A percentile compares a stretch with the other conserved stretches of the same genome.
These are phyloP conservation scores for Pristionchus exspectatus DNA, from an alignment of 2,888 invertebrate genomes.

Conservation along the genomic window DNA sequence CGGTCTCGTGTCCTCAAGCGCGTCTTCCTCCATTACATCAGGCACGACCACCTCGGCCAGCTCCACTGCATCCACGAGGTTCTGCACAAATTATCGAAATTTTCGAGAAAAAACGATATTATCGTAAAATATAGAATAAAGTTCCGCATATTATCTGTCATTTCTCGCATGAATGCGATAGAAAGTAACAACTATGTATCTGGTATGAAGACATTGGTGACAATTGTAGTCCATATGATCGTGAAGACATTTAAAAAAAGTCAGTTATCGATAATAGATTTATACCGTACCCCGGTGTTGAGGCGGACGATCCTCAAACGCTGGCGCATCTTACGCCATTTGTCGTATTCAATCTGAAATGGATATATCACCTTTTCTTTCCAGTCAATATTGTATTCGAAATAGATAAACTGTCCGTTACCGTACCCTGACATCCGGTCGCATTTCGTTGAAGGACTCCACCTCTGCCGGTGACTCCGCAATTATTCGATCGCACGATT, in stretches of 20 bases:
- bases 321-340: neutral
- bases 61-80: neutral
- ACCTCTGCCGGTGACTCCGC: neutral
- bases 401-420: neutral
- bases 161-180: too few species aligned
- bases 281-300: slow-evolving; percentile 32
- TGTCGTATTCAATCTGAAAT: neutral
- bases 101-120: neutral
- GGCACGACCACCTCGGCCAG: neutral
- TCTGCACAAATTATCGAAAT: neutral
- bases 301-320: neutral
- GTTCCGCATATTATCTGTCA: neutral
- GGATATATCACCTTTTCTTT: neutral
- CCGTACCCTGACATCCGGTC: neutral
- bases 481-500: too few species aligned
- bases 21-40: neutral
- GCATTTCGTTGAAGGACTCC: neutral
- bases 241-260: too few species aligned
- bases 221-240: too few species aligned
- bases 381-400: neutral
- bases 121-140: neutral
- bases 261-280: neutral
- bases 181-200: too few species aligned
- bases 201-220: too few species aligned
- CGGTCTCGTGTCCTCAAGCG: neutral